These are phyloP conservation scores for Trichogramma pretiosum DNA, from an alignment of 1,140 invertebrate genomes.

Conservation along the genomic window DNA sequence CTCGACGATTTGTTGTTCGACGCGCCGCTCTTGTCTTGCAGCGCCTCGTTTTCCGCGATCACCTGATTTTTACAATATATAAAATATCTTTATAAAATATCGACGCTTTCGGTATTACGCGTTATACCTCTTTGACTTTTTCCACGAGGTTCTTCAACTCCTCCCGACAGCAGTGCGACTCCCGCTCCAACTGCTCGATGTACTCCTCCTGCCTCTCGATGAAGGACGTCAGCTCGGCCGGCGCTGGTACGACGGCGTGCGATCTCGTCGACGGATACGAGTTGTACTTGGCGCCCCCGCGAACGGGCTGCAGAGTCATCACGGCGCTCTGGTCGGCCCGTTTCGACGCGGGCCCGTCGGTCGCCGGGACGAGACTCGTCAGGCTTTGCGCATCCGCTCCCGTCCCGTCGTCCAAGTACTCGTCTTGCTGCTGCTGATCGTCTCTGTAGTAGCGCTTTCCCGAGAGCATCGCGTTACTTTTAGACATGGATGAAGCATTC, in stretches of 20 bases:
- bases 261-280: slow-evolving; percentile 6
- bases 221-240: slow-evolving; percentile 57
- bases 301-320: too few relatives aligned
- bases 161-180: slow-evolving; percentile 69
- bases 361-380: slow-evolving; percentile 25
- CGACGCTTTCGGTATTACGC: too few relatives aligned
- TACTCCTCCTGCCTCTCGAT: slow-evolving; percentile 77
- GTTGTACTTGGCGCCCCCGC: slow-evolving; percentile 11
- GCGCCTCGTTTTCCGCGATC: slow-evolving; percentile 69
- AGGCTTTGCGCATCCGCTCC: slow-evolving; percentile 31
- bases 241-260: slow-evolving; percentile 24
- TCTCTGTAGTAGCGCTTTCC: neutral
- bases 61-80: too few relatives aligned
- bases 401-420: slow-evolving; percentile 29
- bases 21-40: slow-evolving; percentile 59
- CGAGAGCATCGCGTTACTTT: neutral
- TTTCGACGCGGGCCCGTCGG: slow-evolving; percentile 12
- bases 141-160: slow-evolving; percentile 63
- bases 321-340: slow-evolving; percentile 19
- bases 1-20: too few relatives aligned
- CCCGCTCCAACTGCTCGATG: slow-evolving; percentile 71
- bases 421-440: neutral
- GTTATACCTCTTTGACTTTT: slow-evolving; percentile 62
- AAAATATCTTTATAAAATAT: too few relatives aligned
- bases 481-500: neutral